Conservation (phyloP, 2,113 vertebrate genomes). For the Psilopsiagon aurifrons region DNA sequence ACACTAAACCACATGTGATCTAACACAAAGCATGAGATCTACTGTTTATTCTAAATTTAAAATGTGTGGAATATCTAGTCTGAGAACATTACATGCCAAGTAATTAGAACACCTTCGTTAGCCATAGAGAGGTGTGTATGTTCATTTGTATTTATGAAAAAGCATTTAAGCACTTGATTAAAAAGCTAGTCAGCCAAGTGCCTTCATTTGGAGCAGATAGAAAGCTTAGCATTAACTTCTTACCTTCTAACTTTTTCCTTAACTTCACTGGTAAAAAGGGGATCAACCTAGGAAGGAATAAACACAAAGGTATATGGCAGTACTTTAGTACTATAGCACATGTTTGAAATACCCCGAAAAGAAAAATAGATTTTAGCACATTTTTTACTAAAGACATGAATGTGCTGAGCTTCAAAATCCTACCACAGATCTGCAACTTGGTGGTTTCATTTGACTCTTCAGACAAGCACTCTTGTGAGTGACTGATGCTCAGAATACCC, state of each 20-base stretch:
- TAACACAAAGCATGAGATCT: neutral
- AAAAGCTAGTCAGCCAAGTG: neutral
- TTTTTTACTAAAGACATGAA: neutral
- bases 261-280: slow-evolving; percentile 80
- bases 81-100: neutral
- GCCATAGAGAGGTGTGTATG: neutral
- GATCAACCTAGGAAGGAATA: slow-evolving; percentile 82
- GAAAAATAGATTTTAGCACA: neutral
- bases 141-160: neutral
- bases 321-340: neutral
- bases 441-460: neutral
- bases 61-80: neutral
- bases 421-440: neutral
- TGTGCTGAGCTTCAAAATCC: neutral
- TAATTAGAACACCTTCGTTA: neutral
- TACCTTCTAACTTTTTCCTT: slow-evolving; percentile 84
- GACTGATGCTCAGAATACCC: neutral
- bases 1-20: neutral
- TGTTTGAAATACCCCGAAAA: neutral
- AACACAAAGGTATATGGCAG: neutral
- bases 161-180: neutral
- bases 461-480: neutral
- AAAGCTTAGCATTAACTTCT: neutral
- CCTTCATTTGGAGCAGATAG: neutral
- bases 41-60: neutral